A percentile compares a stretch with the other conserved stretches of the same genome.
phyloP scores from a whole-genome alignment of 37 sponge, comb jelly and placozoan genomes.

The Hexactinellida sp. region DNA sequence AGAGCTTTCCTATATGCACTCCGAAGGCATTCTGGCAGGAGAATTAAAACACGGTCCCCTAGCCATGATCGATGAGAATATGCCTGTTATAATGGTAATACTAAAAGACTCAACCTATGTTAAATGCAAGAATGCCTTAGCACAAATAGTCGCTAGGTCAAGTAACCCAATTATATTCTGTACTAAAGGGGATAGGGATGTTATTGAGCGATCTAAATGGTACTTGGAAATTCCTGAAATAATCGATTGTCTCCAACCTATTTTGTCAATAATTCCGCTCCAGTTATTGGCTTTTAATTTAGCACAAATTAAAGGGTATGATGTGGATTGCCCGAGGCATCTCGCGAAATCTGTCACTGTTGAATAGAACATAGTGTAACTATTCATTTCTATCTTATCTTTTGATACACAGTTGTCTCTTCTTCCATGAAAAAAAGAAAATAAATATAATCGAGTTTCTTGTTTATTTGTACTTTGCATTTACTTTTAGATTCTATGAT shows the following conservation, averaged over 20 bases:
- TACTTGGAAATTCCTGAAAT: slow-evolving; percentile 41
- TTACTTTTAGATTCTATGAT: too few relatives aligned
- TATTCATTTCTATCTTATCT: too few relatives aligned
- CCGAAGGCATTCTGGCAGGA: slow-evolving; percentile 91
- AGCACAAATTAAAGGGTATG: slow-evolving; percentile 71
- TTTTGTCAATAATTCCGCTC: slow-evolving; percentile 85
- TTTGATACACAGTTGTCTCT: too few relatives aligned
- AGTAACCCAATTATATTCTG: slow-evolving; percentile 79
- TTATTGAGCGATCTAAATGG: slow-evolving; percentile 20
- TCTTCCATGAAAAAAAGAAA: too few relatives aligned
- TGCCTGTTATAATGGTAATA: slow-evolving; percentile 94
- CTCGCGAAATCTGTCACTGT: slow-evolving; percentile 95
- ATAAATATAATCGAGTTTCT: too few relatives aligned
- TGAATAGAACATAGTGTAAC: slow-evolving; percentile 50
- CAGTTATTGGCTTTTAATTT: slow-evolving; percentile 95
- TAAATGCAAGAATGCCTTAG: slow-evolving; percentile 23
- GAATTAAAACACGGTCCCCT: slow-evolving; percentile 98
- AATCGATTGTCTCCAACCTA: slow-evolving; percentile 87
- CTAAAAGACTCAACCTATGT: slow-evolving; percentile 69
- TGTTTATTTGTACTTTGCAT: too few relatives aligned
- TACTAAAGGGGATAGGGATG: slow-evolving; percentile 38
- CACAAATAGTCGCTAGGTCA: slow-evolving; percentile 12
- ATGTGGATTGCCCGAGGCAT: slow-evolving; percentile 97
- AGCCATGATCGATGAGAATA: slow-evolving; percentile 89
- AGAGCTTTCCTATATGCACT: slow-evolving; percentile 86